Evolutionary conservation across 1,140 invertebrate species (phyloP), one percentile per base, ranked within the genome.

Genomic region (Aphaenogaster ashmeadi): DNA sequence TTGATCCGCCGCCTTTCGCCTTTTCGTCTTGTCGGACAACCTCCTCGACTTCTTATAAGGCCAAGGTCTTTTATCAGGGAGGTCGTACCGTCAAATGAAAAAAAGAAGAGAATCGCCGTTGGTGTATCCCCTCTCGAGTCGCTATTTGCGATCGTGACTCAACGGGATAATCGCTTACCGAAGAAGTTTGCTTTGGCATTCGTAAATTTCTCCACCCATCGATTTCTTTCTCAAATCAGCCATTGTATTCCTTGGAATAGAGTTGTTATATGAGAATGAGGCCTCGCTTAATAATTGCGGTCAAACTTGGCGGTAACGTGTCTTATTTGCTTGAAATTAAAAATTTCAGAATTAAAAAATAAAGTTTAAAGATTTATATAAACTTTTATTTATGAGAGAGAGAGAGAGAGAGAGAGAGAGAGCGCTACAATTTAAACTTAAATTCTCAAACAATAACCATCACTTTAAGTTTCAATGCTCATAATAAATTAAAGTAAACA

Each of bases 31-130:
- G 71, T 75, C 74, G 52, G 58, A 66, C 72, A 79, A 47, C 62
- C 83, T 52, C 75, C 60, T 66, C 74, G 74, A 78, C 74, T 86
- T 86, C 74, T 74, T 79, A 86, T 79, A 86, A 86, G 83, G 74
- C 83, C 74, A 86, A 86, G 83, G 83, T 78, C 84, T 87, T 77
- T 64, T 56, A 86, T 86, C 83, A 86, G 74, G 50, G 75, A 80
- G 85, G 64, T 69, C 72, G 75, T 79, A 36, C 71, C 58, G 15
- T 50, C 6, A 27, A 47, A 84, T 6, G 9, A 47, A 41, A 38
- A 27, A 36, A 47, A 38, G 47, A 21, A 47, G n/a, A 36, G 3
- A 56, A 66, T 72, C 15, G 66, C 80, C 27, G 67, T 13, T 74
- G 69, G 13, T 47, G 36, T 83, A 84, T 62, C 69, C 11, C 54